phyloP scores from a whole-genome alignment of 2,113 vertebrate genomes.

The Cottus gobio region DNA sequence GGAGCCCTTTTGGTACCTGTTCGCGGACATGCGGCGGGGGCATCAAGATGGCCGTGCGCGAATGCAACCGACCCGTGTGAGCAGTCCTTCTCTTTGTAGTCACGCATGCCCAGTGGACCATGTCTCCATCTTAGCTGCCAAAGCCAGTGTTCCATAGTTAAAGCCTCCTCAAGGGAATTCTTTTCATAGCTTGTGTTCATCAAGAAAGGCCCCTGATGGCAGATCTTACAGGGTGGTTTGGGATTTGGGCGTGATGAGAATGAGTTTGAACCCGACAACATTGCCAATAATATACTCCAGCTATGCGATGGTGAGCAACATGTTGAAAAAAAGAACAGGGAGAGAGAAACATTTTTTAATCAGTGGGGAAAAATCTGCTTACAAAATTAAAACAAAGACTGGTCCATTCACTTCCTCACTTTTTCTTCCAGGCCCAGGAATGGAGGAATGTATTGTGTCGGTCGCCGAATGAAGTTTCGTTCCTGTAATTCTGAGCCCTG shows the following conservation, averaged over 20 bases:
- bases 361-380: neutral
- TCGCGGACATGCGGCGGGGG: slow-evolving; percentile 95
- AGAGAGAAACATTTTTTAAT: neutral
- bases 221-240: slow-evolving; percentile 31
- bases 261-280: slow-evolving; percentile 5
- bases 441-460: slow-evolving; percentile 95
- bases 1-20: slow-evolving; percentile 96
- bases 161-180: slow-evolving; percentile 63
- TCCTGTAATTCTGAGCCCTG: slow-evolving; percentile 97
- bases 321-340: neutral
- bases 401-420: neutral
- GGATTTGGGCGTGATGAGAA: neutral
- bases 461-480: slow-evolving; percentile 97
- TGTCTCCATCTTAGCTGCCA: slow-evolving; percentile 60
- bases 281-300: neutral
- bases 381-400: neutral
- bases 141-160: slow-evolving; percentile 74
- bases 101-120: slow-evolving; percentile 55
- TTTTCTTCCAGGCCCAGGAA: slow-evolving; percentile 88
- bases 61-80: slow-evolving; percentile 98
- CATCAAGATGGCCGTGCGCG: slow-evolving; percentile 92
- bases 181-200: slow-evolving; percentile 65
- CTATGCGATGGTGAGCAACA: neutral
- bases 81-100: slow-evolving; percentile 74
- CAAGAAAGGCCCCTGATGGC: slow-evolving; percentile 19